Conservation (phyloP, 1,140 invertebrate species). For the Ephestia elutella region DNA sequence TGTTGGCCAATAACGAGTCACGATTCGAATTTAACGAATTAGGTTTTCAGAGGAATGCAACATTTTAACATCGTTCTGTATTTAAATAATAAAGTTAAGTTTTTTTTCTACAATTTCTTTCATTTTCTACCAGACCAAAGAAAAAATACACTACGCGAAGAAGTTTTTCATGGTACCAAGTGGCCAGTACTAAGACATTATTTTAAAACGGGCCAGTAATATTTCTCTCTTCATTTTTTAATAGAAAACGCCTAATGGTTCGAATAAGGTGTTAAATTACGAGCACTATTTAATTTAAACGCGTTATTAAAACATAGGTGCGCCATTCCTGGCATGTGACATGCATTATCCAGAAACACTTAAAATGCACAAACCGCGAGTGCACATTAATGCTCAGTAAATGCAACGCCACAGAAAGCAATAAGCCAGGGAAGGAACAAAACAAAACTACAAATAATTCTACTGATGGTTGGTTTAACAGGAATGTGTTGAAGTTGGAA, state of each 20-base stretch:
- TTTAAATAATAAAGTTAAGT: not conserved
- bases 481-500: not conserved
- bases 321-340: constrained; percentile 12
- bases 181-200: not conserved
- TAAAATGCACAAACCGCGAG: constrained; percentile 48
- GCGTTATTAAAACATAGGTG: not conserved
- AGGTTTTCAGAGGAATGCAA: constrained; percentile 56
- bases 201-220: no score
- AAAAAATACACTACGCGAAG: no score
- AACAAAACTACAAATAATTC: constrained; percentile 42
- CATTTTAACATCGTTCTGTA: constrained; percentile 2
- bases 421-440: constrained; percentile 24
- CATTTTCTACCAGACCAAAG: no score
- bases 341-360: constrained; percentile 49
- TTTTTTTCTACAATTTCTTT: not conserved
- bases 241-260: no score
- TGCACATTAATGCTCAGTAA: constrained; percentile 56
- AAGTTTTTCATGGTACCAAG: not conserved
- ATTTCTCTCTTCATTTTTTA: no score
- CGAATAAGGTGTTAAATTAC: no score
- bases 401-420: constrained; percentile 50
- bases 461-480: not conserved
- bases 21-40: constrained; percentile 53
- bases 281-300: not conserved
- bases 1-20: constrained; percentile 59